Evolutionary conservation across 2,888 invertebrate species (phyloP), one percentile per base, ranked within the genome.

Genomic region (Caradrina kadenii): DNA sequence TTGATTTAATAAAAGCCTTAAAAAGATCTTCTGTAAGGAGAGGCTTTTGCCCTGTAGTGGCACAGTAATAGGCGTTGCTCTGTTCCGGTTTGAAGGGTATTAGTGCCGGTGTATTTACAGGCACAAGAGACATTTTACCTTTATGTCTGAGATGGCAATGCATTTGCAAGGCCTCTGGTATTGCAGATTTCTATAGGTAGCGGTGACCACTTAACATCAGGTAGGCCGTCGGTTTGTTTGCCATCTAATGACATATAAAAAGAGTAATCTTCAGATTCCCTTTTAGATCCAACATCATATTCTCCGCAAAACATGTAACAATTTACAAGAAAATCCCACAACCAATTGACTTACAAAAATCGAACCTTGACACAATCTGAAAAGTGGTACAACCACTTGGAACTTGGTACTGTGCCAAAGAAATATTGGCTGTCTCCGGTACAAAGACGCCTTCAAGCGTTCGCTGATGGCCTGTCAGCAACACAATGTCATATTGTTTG

Each of bases 361-460:
- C 53, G 39, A 70, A 77, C 85, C 80, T 83, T 84, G 85, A 85
- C 82, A 85, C 63, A 35, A 61, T 64, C 69, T 70, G 66, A 72
- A 71, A 69, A 58, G 54, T 69, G 50, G 55, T 63, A 58, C 64
- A 68, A 39, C 73, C 76, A 75, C 84, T 84, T 77, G 66, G 22
- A 73, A 74, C 49, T 84, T 85, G 84, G 82, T 72, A 45, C 54
- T n/a, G 72, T 73, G 83, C 80, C 80, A 82, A 63, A 65, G 76
- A 80, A 79, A 79, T 79, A 80, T 78, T 74, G 66, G 60, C 59
- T 76, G 80, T 77, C 75, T 77, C 69, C 67, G 48, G 52, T 64
- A 70, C 74, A 76, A 75, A 79, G 77, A 69, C 15, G 63, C 15
- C 54, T 69, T 58, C 13, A 22, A 69, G 63, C 39, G n/a, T 19